Evolutionary conservation across 2,113 vertebrate species (phyloP), one percentile per base, ranked within the genome.

Genomic region (Mustelus asterias): DNA sequence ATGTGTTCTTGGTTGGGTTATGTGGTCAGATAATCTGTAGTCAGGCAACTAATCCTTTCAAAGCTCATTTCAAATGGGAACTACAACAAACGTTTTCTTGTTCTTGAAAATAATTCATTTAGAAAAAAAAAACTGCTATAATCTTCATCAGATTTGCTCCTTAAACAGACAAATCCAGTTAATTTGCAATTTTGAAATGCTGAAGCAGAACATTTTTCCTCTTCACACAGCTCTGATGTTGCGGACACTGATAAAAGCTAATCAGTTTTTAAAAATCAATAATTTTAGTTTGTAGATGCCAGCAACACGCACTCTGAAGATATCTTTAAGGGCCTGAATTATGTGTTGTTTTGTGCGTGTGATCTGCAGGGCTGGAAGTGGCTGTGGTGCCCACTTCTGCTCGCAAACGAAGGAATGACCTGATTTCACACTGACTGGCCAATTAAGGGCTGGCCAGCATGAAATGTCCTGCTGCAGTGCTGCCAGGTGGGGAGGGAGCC

Each of bases 221-320:
- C 94, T 3, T 97, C 94, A 58, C 90, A 26, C 33, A 97, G 96
- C 96, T 96, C 96, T 95, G 96, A 41, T 0, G 41, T 80, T 5
- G 96, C n/a, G 97, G 20, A 0, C 96, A 96, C 96, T 97, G 97
- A 96, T 97, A 96, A 97, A 98, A 96, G 33, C 97, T 97, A 54
- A 97, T 96, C 96, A 96, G 69, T 78, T 86, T 69, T 89, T 70
- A 41, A 70, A 22, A 14, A n/a, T 92, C 89, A 92, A 92, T 65
- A 92, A 65, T 33, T 83, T 44, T 83, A 83, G 3, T 83, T 83
- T 83, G 37, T 83, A 83, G 37, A 13, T 83, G 80, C 80, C 18
- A 22, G 78, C 16, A 44, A 83, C 37, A 41, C 41, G n/a, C 37
- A 44, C 37, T 18, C 76, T 83, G 0, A 83, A 37, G n/a, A 20